Base-by-base conservation (phyloP, 2,113 vertebrate species). In the Paracyprichromis sp. region DNA sequence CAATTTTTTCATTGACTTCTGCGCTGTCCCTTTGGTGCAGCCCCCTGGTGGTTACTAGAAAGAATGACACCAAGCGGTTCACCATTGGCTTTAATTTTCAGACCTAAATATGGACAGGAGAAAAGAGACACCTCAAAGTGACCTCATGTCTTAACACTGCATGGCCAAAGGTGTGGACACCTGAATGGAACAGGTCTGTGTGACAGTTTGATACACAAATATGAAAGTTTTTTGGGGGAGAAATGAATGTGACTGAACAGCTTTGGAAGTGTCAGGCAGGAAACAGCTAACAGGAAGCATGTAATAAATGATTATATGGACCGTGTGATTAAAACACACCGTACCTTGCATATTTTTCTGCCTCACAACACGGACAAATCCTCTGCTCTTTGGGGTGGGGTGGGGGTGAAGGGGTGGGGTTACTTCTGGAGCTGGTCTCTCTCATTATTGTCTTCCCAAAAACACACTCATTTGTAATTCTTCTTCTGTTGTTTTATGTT, bases 391-490 rank as follows among this genome's bases (percentile, higher is more conserved):
- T 36, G 9, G 29, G 24, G 24, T 8, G 24, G 56, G 56, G 24
- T 2, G 56, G 24, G 7, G 53, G 47, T 19, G 47, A 1, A 0
- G 53, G 53, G 47, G 11, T 3, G n/a, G 1, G 14, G 8, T 61
- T 17, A 63, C 31, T 63, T 1, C 17, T 36, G 61, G 31, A 66
- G 61, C 61, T 66, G 31, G 17, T 66, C 31, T 36, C 16, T 63
- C 31, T 36, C 31, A 5, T 36, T 12, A 63, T n/a, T 66, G 61
- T 66, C 0, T 66, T 36, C 31, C 61, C 61, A 0, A n/a, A 66
- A n/a, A 36, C 17, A 36, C 0, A 63, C 31, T 66, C 61, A 66
- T 36, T 66, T 66, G 61, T n/a, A 4, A 61, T 61, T 61, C 9
- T 36, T n/a, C 17, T 38, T 66, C 6, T 36, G 1, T 66, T 66